Base-by-base conservation (phyloP, 2,888 invertebrate genomes). In the Keiferia lycopersicella region DNA sequence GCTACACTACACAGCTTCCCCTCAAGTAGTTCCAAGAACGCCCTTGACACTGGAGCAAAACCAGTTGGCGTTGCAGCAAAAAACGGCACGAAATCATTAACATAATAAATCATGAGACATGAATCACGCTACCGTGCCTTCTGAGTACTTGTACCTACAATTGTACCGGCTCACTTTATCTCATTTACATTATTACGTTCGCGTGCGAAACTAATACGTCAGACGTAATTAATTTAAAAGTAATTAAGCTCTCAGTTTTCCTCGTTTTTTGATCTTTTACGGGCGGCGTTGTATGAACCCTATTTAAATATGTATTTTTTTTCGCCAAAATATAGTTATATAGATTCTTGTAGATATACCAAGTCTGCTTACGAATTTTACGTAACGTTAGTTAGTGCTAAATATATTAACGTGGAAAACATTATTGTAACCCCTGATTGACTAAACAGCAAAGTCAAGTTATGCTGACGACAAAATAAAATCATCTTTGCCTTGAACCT, bases 61-160 rank as follows among this genome's bases (percentile, higher is more conserved):
- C 71, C 70, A 64, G 71, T 69, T 69, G 66, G 69, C 66, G 67
- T 63, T 65, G 65, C 63, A 68, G 72, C 69, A 80, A 82, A 82
- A 82, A 80, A 67, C 50, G 11, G 34, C 66, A 69, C 71, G 72
- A 73, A 73, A 73, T 76, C 69, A 69, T 66, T 70, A 66, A 70
- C 20, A 53, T 22, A 14, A 20, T 22, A 22, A 22, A 66, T 72
- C 73, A 72, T 80, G 76, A 80, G 70, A 78, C 76, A 75, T 81
- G 77, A 81, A 69, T 80, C 77, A 75, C 66, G 63, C 67, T 63
- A 22, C 51, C 22, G 20, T 60, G 51, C 56, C 30, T 26, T 56
- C 57, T 30, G 26, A 30, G 45, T 16, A 34, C n/a, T 34, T 30
- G 30, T 61, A 50, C 10, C 2, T 34, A 34, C 60, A 39, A 60